Conservation (phyloP, 2,888 invertebrate species). For the Torymus aiolomorphi region DNA sequence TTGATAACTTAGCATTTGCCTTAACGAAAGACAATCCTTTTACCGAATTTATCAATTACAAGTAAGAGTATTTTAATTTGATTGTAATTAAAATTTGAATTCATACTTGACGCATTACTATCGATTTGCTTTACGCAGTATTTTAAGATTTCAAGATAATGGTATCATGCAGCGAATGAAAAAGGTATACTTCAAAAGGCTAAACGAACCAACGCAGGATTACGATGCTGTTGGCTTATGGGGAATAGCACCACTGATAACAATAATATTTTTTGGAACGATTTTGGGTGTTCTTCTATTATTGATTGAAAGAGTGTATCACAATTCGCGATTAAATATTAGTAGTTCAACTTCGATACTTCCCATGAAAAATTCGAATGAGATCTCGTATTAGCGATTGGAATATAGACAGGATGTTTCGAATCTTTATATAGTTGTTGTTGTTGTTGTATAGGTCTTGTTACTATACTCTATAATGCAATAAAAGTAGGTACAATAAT, state of each 20-base stretch:
- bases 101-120: background rate
- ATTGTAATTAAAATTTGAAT: background rate
- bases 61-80: slow-evolving; percentile 56
- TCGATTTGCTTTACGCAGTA: slow-evolving; percentile 22
- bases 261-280: slow-evolving; percentile 48
- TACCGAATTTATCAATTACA: slow-evolving; percentile 61
- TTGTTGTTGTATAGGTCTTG: background rate
- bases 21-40: slow-evolving; percentile 60
- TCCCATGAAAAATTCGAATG: background rate
- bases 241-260: slow-evolving; percentile 54
- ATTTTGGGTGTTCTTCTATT: slow-evolving; percentile 27
- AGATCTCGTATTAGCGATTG: background rate
- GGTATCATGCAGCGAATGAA: slow-evolving; percentile 55
- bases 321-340: background rate
- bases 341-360: too few relatives aligned
- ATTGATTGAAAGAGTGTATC: slow-evolving; percentile 18
- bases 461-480: too few relatives aligned
- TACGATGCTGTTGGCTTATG: slow-evolving; percentile 49
- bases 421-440: too few relatives aligned
- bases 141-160: slow-evolving; percentile 51
- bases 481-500: too few relatives aligned
- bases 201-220: background rate
- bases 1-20: slow-evolving; percentile 61
- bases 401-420: too few relatives aligned
- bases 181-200: slow-evolving; percentile 32